Base-by-base conservation (phyloP, 2,797 vertebrate genomes). In the Dicrostonyx torquatus region DNA sequence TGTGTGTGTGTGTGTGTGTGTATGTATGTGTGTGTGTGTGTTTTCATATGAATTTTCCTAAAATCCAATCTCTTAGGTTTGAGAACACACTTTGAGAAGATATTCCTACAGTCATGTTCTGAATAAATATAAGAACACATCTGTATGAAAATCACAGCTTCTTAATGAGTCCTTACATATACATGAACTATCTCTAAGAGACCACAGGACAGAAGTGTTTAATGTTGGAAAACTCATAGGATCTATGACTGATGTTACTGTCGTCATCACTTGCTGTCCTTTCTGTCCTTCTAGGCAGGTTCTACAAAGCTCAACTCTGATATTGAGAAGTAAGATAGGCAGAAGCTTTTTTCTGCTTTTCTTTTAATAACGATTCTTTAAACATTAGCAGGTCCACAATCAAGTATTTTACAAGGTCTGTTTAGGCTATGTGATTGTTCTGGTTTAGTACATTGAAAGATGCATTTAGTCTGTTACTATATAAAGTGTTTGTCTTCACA, bases 1-100 rank as follows among this genome's bases (percentile, higher is more conserved):
- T 58, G 55, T 58, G 13, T 34, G 14, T 68, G 31, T 34, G 13
- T 66, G 1, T 11, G 18, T 40, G 70, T 43, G 34, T 34, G 31
- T 66, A 31, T 66, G 6, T 77, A 2, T 75, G 37, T 60, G 29
- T 45, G 9, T 45, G 31, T 48, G 15, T 68, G 34, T 87, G 24
- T 66, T 24, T 45, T 86, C 53, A 68, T 17, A 29, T 29, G 34
- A 78, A 13, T 94, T 75, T 93, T 5, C 34, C 50, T 94, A 50
- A 94, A 83, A 22, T 58, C 55, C 8, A 22, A 58, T 22, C 18
- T 58, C 24, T 93, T 86, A 75, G 26, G 26, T 95, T 90, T 93
- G 31, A 90, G 34, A 60, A 70, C 73, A 68, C 13, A 26, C 92
- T 68, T 31, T 86, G 43, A 93, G 10, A 73, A 70, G 3, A 58